Evolutionary conservation across 2,113 vertebrate species (phyloP), one percentile per base, ranked within the genome.

Genomic region (Trematocara variabile): DNA sequence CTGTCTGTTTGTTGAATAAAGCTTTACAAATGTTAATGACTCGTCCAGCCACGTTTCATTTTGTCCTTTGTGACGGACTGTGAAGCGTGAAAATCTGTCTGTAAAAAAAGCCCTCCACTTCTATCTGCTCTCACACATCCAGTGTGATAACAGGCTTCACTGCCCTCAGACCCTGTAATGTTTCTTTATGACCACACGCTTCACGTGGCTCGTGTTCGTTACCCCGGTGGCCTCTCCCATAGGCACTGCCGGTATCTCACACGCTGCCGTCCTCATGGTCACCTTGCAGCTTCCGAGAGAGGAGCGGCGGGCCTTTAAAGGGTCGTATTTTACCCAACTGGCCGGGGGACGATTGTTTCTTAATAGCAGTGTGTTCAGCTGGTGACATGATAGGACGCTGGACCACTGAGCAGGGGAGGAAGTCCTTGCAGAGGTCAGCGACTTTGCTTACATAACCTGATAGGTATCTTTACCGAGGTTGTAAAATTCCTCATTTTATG

Each of bases 291-390:
- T 12, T 39, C 53, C 30, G 60, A 81, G 75, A 83, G 77, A 60
- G 44, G 82, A 85, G 82, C 34, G n/a, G 37, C 13, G 46, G 79
- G 50, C 79, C 58, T 80, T 85, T 81, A 81, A 89, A 87, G 84
- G 84, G 90, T 46, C 13, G 34, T 95, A 95, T 95, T 95, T 94
- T 89, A 93, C 80, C 88, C 70, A 73, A 73, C 79, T 79, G 90
- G 84, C 70, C 37, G 48, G 16, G n/a, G 77, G 65, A 78, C 30
- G 46, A 85, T 86, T 81, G 58, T 78, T 82, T 86, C 92, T 91
- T 83, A 96, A 95, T 93, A 92, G 58, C 84, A 10, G 48, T n/a
- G 48, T 83, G 89, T 89, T 89, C 87, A 79, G 37, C 54, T 68
- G 79, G 55, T 89, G 56, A 73, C 56, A 48, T 84, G 77, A 92